Conservation (phyloP, 2,888 invertebrate species). For the Callinectes sapidus region DNA sequence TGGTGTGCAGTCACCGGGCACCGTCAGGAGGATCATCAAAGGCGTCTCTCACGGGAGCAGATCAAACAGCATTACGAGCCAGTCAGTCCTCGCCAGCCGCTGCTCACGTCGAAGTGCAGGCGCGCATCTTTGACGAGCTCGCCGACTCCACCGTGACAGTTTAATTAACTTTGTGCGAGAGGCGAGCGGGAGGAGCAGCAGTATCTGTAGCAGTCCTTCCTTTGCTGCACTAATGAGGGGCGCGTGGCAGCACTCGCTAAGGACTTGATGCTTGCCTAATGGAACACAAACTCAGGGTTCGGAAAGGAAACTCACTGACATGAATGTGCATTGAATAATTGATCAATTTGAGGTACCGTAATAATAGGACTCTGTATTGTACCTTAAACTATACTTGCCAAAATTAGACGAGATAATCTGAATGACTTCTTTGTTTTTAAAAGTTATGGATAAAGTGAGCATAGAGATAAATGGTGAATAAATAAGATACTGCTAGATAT, state of each 20-base stretch:
- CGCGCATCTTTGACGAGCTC: conserved; percentile 16
- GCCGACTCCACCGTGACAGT: conserved; percentile 8
- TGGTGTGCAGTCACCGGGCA: not conserved
- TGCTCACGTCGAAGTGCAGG: conserved; percentile 9
- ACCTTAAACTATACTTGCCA: too few relatives aligned
- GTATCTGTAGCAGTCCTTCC: conserved; percentile 19
- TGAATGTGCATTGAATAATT: too few relatives aligned
- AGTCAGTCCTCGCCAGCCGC: not conserved
- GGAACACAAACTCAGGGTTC: not conserved
- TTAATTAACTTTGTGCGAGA: conserved; percentile 3
- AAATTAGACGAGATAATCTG: too few relatives aligned
- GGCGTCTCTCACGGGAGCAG: not conserved
- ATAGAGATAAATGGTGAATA: not conserved
- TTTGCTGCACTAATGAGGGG: conserved; percentile 12
- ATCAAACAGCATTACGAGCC: not conserved
- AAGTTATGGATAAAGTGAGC: too few relatives aligned
- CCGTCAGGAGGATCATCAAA: not conserved
- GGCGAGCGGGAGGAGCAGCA: not conserved
- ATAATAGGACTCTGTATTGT: too few relatives aligned
- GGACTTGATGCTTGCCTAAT: not conserved
- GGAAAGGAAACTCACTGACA: not conserved
- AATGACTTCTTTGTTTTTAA: too few relatives aligned
- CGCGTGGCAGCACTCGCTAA: not conserved
- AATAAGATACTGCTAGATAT: not conserved
- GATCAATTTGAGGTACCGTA: too few relatives aligned